These are phyloP conservation scores for Blera fallax DNA, from an alignment of 2,888 invertebrate genomes.

Conservation along the genomic window DNA sequence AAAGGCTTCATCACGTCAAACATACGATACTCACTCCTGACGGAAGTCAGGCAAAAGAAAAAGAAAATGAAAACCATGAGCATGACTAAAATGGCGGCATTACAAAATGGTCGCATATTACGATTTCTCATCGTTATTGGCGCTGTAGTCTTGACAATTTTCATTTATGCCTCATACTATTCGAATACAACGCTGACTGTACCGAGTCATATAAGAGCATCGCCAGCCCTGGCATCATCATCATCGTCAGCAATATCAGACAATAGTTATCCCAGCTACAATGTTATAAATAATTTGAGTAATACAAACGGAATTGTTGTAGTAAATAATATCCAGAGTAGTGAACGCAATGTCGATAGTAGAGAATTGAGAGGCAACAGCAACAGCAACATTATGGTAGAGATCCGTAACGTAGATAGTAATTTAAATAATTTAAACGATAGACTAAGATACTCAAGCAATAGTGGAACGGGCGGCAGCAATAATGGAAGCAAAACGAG, in stretches of 20 bases:
- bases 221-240: constrained; percentile 43
- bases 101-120: constrained; percentile 82
- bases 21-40: neutral
- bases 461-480: constrained; percentile 1
- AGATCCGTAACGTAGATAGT: constrained; percentile 43
- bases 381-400: constrained; percentile 15
- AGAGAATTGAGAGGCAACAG: neutral
- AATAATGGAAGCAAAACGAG: constrained; percentile 24
- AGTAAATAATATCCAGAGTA: constrained; percentile 1
- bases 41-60: neutral
- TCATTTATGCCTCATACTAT: constrained; percentile 82
- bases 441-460: constrained; percentile 46
- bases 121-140: constrained; percentile 81
- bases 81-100: constrained; percentile 74
- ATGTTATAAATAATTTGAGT: constrained; percentile 43
- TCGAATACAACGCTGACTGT: constrained; percentile 78
- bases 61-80: neutral
- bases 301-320: constrained; percentile 34
- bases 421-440: constrained; percentile 41
- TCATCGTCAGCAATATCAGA: constrained; percentile 42
- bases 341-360: neutral
- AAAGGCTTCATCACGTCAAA: neutral
- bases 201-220: constrained; percentile 76
- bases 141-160: constrained; percentile 81
- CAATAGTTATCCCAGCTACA: constrained; percentile 16